Evolutionary conservation across 2,797 vertebrate genomes (phyloP).

Genomic region (Leptoclinus maculatus): DNA sequence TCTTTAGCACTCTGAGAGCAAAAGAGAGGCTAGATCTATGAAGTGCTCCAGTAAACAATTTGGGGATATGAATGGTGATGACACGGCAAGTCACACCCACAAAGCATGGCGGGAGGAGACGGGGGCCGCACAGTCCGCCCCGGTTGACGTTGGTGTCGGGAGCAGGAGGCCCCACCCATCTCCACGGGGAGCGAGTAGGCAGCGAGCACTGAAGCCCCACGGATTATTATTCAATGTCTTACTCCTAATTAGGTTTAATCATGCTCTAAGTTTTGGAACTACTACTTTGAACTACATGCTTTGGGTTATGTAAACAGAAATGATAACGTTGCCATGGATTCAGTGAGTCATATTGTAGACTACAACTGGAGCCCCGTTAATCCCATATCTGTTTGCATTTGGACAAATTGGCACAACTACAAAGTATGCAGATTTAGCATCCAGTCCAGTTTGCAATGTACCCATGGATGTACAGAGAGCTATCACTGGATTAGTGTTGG

Average conservation of each 20-base stretch:
- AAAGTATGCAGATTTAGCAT: background rate
- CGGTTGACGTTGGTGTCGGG: no score
- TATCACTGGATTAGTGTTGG: background rate
- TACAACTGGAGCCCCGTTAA: background rate
- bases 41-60: background rate
- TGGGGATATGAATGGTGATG: background rate
- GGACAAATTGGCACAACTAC: background rate
- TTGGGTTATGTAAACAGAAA: background rate
- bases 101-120: background rate
- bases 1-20: no score
- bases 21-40: background rate
- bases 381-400: background rate
- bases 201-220: background rate
- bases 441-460: background rate
- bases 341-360: background rate
- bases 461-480: background rate
- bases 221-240: background rate
- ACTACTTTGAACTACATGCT: background rate
- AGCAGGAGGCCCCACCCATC: background rate
- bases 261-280: background rate
- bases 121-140: no score
- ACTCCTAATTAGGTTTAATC: background rate
- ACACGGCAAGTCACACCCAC: background rate
- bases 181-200: background rate
- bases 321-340: background rate